Percentiles rank a stretch among this genome's conserved stretches.
phyloP scores from a whole-genome alignment of 1,140 invertebrate species.

The Drosophila lowei region DNA sequence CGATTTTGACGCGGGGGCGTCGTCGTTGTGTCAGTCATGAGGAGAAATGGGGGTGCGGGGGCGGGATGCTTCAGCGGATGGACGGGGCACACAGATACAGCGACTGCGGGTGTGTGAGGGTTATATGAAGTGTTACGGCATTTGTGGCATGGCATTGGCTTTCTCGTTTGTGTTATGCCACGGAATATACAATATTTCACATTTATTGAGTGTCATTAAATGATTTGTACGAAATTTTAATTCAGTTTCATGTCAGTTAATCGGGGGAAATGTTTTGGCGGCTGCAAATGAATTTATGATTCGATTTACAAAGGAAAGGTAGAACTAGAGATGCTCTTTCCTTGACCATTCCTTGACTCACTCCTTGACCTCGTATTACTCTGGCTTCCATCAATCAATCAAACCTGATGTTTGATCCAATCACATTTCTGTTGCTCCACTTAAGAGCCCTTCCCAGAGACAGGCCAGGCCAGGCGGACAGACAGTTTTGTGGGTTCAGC shows the following conservation, averaged over 20 bases:
- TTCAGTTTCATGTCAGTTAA: slow-evolving; percentile 48
- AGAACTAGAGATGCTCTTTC: no score
- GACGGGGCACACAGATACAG: no score
- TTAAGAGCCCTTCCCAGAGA: neutral
- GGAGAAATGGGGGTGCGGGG: neutral
- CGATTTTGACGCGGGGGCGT: slow-evolving; percentile 51
- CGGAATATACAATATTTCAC: slow-evolving; percentile 23
- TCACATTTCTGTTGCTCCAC: neutral
- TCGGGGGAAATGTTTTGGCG: slow-evolving; percentile 1
- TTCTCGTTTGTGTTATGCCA: slow-evolving; percentile 34
- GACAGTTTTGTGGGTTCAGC: slow-evolving; percentile 28
- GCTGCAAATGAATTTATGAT: slow-evolving; percentile 15
- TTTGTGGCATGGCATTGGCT: slow-evolving; percentile 66
- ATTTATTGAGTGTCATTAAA: slow-evolving; percentile 64
- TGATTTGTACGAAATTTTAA: slow-evolving; percentile 46
- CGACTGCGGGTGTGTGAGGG: slow-evolving; percentile 25
- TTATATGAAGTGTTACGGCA: slow-evolving; percentile 68
- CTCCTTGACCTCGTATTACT: no score
- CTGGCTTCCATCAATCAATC: slow-evolving; percentile 13
- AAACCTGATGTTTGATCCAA: neutral
- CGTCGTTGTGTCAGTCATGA: slow-evolving; percentile 31
- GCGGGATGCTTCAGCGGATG: slow-evolving; percentile 1
- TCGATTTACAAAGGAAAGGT: slow-evolving; percentile 1
- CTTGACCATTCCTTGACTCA: no score
- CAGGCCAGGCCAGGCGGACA: neutral